Evolutionary conservation across 2,113 vertebrate genomes (phyloP), one percentile per base, ranked within the genome.

Genomic region (Electrona antarctica): DNA sequence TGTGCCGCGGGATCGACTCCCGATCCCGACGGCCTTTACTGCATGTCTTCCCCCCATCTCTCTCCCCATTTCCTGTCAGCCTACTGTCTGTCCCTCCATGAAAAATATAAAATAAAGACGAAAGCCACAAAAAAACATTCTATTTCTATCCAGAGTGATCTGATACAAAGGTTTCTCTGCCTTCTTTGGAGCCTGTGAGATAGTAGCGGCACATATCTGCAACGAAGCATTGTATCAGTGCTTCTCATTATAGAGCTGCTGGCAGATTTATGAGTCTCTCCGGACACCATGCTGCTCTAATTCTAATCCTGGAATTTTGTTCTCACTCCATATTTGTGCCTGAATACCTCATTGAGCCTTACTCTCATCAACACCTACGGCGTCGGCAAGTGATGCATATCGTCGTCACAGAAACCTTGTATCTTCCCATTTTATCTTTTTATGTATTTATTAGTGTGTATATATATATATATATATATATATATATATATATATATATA

Each of bases 191-290:
- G 55, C n/a, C 6, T 7, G 14, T 12, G 8, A 21, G 7, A 33
- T 60, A 41, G 3, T 60, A 11, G 3, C 29, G 6, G 8, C 11
- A 33, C 58, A 4, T 29, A 60, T 9, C 7, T 21, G 14, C 14
- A 10, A 7, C 21, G 8, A 60, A 21, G 21, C 29, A 29, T 11
- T 33, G 21, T 41, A 12, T 60, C 58, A 41, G 21, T 12, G 29
- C 8, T 11, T 41, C 58, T 60, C 28, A 11, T 62, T 62, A 47
- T 12, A 6, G 29, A 45, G 41, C 59, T 61, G 59, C 12, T 62
- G 60, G 60, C 12, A 47, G 41, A 62, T 62, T 62, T 62, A 62
- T 13, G 46, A 45, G 60, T 47, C 60, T 62, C 45, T 41, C 58
- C 33, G 10, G 8, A 41, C 6, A 12, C 21, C 7, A 3, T 6